These are phyloP conservation scores for Anas platyrhynchos DNA, from an alignment of 2,113 vertebrate species.

Conservation along the genomic window DNA sequence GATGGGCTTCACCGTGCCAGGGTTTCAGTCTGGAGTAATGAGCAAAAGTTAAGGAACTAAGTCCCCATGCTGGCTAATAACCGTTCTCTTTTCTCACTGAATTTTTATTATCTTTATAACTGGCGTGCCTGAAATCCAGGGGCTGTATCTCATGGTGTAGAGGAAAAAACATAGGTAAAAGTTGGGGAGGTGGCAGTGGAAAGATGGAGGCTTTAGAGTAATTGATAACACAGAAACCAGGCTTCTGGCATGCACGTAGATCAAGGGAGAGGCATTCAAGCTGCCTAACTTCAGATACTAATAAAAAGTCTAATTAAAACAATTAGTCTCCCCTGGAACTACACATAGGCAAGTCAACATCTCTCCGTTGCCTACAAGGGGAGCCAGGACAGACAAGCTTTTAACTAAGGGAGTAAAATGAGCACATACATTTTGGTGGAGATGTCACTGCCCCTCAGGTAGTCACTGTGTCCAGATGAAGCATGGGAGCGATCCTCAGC, in stretches of 20 bases:
- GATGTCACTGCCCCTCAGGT: neutral
- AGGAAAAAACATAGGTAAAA: neutral
- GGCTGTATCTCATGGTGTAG: neutral
- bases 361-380: neutral
- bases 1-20: too few relatives aligned
- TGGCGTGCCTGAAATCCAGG: neutral
- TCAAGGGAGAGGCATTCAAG: neutral
- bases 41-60: neutral
- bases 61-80: neutral
- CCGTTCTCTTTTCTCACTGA: neutral
- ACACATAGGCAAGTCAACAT: neutral
- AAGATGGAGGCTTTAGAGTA: neutral
- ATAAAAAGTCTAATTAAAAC: slow-evolving; percentile 37
- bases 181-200: neutral
- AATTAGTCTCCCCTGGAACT: neutral
- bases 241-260: neutral
- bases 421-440: neutral
- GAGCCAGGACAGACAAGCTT: neutral
- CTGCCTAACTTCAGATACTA: neutral
- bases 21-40: neutral
- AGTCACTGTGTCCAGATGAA: neutral
- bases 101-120: neutral
- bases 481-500: neutral
- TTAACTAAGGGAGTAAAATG: neutral
- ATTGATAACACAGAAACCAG: neutral